These are phyloP conservation scores for Ephydatia muelleri DNA, from an alignment of 37 sponge, comb jelly and placozoan species.

Conservation along the genomic window DNA sequence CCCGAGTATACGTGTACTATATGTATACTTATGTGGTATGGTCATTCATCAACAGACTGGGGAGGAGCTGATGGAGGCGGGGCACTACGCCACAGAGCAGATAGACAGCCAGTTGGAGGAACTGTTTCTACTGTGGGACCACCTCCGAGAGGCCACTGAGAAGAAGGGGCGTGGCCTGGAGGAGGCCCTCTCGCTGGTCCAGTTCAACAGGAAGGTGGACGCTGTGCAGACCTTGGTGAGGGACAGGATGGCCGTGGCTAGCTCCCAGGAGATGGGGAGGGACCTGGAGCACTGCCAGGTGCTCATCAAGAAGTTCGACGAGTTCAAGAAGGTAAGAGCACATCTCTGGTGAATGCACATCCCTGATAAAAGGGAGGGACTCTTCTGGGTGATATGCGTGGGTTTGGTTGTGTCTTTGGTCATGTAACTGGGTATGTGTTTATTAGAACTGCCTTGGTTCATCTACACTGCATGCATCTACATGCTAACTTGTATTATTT, in stretches of 20 bases:
- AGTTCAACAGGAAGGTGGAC: constrained; percentile 78
- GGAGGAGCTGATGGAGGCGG: constrained; percentile 61
- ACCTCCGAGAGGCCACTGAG: constrained; percentile 67
- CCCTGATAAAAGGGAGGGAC: no score
- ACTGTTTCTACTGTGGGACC: constrained; percentile 70
- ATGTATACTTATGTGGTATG: not conserved
- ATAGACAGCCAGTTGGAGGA: constrained; percentile 64
- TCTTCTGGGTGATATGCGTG: no score
- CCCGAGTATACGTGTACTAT: no score
- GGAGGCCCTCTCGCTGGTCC: constrained; percentile 79
- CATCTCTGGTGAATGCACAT: not conserved
- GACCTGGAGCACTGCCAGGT: constrained; percentile 89
- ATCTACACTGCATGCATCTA: no score
- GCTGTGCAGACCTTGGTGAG: constrained; percentile 65
- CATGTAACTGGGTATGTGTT: no score
- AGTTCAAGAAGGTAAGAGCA: constrained; percentile 81
- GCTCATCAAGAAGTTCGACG: constrained; percentile 82
- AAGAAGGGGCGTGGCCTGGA: constrained; percentile 69
- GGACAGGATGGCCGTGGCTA: constrained; percentile 78
- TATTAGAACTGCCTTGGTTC: no score
- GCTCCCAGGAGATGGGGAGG: constrained; percentile 78
- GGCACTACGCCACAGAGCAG: constrained; percentile 83
- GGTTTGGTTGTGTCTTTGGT: not conserved
- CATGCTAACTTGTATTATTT: no score
- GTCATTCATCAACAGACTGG: constrained; percentile 53